A percentile compares a stretch with the other conserved stretches of the same genome.
Conservation (phyloP, 2,797 vertebrate genomes). For the Sebastes nivosus region DNA sequence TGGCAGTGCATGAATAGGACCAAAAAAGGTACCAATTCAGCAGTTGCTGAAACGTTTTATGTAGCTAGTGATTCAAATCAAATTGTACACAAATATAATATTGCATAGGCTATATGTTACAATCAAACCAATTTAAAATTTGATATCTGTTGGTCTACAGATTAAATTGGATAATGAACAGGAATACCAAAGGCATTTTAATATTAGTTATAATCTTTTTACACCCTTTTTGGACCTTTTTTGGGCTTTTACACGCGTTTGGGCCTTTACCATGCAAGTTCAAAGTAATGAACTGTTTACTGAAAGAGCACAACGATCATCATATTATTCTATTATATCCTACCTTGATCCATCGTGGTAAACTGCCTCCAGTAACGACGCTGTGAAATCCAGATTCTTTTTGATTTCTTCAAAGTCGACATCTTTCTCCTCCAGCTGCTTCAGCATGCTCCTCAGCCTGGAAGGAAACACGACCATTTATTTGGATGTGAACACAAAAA, state of each 20-base stretch:
- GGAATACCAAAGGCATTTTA: no score
- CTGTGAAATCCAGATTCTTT: constrained; percentile 90
- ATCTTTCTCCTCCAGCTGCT: constrained; percentile 90
- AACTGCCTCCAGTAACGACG: constrained; percentile 90
- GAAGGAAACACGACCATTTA: constrained; percentile 5
- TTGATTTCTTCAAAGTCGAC: constrained; percentile 90
- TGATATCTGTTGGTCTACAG: no score
- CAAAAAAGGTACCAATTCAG: no score
- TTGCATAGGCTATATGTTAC: no score
- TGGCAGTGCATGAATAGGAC: background rate
- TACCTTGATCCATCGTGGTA: constrained; percentile 91
- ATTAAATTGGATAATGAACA: no score
- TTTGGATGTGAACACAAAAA: background rate
- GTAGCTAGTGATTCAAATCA: no score
- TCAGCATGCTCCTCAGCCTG: constrained; percentile 89
- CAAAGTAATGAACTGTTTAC: background rate
- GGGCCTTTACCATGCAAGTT: background rate
- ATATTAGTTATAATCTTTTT: background rate
- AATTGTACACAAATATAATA: no score
- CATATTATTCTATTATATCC: background rate
- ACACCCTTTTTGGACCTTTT: no score
- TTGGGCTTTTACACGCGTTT: no score
- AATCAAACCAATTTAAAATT: no score
- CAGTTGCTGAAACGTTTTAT: no score
- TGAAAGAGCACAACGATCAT: background rate